Base-by-base conservation (phyloP, 92 coral and sea anemone species). In the Diadumene lineata region DNA sequence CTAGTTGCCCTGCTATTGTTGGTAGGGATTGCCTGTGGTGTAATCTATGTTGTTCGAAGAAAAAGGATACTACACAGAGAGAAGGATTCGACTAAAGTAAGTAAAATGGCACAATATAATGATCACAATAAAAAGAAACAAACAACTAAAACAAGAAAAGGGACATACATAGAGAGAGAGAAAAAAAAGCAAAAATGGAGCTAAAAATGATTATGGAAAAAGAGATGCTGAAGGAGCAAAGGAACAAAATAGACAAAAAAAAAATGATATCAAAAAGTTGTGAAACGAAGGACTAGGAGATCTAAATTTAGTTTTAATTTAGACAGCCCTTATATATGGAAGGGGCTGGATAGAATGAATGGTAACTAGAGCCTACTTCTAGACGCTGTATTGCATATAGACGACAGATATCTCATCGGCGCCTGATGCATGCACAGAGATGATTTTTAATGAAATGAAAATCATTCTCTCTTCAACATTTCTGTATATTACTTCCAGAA, bases 1-100 rank as follows among this genome's bases (percentile, higher is more conserved):
- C 16, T 70, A 19, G 48, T 38, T 38, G 48, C 48, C 13, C 48
- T 38, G 6, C 13, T 38, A 6, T 6, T 38, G 48, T 6, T 38
- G 13, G 48, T 38, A 6, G 6, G 6, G 6, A 13, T 13, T 38
- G 48, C 13, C 13, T 0, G 50, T 13, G 27, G 3, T 29, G 60
- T 51, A 16, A 33, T 55, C 27, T 70, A 51, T 31, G 19, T 53
- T 15, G 18, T 50, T 28, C 28, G 75, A 68, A 34, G 18, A 70
- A 51, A 34, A 55, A 25, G 75, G 50, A 16, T 53, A 2, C 18
- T 53, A 16, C n/a, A 22, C n/a, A 16, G 25, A 53, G 4, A 22
- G 8, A 6, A 22, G 4, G 6, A 16, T 38, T 13, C 13, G 6
- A 13, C 6, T 4, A 38, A 38, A 6, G 48, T 38, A 38, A 16